Base-by-base conservation (phyloP, 2,888 invertebrate genomes). In the Galeruca laticollis region DNA sequence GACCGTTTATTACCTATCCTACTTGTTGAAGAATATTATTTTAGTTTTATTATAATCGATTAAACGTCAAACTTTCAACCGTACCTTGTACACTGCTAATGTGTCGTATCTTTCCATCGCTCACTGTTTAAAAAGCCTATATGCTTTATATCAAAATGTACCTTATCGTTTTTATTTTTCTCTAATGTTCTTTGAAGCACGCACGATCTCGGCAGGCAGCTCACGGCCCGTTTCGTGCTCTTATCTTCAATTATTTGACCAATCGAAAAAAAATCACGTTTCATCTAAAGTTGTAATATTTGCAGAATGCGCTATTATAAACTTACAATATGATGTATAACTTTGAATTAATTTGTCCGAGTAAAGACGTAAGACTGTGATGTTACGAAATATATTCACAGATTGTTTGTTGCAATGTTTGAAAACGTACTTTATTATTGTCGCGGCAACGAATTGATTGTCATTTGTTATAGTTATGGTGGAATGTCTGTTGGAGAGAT, bases 71-170 rank as follows among this genome's bases (percentile, higher is more conserved):
- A 26, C 20, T 1, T 20, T 47, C 60, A 47, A 47, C 26, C 43
- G 26, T 13, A 51, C 60, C 40, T 43, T 13, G 47, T 47, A 31
- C 69, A 75, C 74, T 70, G 70, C 70, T 75, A 75, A 76, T 76
- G 73, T 76, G 71, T 66, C 70, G 61, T 76, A 76, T 77, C 76
- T 76, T 71, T 76, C 70, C 76, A 77, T 76, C 75, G 73, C 67
- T 65, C 70, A 66, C 70, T 69, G 70, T 73, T 74, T 70, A 71
- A 71, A 68, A 72, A 59, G 67, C 65, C 52, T 15, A 54, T 64
- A 56, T 6, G 26, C 66, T 63, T 57, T 69, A 60, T 69, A 69
- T 70, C 57, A 61, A 63, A 70, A 68, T 59, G 63, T 51, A 37
- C 49, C 54, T 60, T 70, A 65, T 66, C 69, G 65, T 68, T 67